Conservation (phyloP, 2,888 invertebrate species). For the Rhaphigaster nebulosa region DNA sequence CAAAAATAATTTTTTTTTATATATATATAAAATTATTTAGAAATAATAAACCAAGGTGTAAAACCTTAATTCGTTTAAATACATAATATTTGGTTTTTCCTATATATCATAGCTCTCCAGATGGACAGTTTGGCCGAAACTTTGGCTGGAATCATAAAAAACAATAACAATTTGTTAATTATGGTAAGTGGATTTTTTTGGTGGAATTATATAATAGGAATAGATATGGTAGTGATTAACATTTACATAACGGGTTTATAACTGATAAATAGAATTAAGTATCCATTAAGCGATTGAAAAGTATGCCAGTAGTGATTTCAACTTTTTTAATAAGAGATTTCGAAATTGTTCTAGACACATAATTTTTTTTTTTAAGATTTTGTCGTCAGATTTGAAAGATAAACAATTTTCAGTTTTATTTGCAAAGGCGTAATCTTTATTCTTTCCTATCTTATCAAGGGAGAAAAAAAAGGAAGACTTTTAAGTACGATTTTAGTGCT, state of each 20-base stretch:
- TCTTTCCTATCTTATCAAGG: conserved; percentile 16
- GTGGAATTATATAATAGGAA: too few species aligned
- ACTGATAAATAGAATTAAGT: background rate
- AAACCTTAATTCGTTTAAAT: too few species aligned
- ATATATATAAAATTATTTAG: too few species aligned
- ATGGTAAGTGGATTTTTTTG: too few species aligned
- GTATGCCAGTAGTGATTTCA: background rate
- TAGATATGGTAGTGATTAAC: too few species aligned
- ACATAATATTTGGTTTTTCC: too few species aligned
- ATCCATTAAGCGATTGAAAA: background rate
- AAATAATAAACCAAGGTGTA: too few species aligned
- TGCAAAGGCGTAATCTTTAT: conserved; percentile 29
- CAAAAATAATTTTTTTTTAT: too few species aligned
- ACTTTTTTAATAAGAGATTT: background rate
- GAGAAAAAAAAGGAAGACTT: background rate
- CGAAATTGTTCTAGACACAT: background rate
- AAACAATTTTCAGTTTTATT: conserved; percentile 34
- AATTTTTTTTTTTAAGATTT: background rate
- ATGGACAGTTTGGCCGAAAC: too few species aligned
- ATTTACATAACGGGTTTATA: background rate
- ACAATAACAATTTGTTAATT: too few species aligned
- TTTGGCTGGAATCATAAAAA: too few species aligned
- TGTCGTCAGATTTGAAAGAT: background rate
- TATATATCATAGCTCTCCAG: too few species aligned
- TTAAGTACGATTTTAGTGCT: background rate